Conservation (phyloP, 2,888 invertebrate species). For the Chydorus sphaericus region DNA sequence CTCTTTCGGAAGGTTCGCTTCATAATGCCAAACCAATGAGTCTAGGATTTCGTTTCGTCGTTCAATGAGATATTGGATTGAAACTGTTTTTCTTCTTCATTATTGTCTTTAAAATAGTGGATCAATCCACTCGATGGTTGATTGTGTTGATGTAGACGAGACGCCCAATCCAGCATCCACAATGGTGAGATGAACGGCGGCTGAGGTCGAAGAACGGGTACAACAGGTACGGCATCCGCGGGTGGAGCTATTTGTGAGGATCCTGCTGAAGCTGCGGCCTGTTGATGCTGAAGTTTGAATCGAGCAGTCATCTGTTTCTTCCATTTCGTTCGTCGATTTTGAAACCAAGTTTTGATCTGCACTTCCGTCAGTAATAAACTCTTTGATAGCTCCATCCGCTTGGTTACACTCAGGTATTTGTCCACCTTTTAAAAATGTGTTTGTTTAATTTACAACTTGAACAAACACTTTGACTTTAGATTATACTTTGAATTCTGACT, state of each 20-base stretch:
- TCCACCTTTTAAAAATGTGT: conserved; percentile 48
- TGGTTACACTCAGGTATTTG: conserved; percentile 90
- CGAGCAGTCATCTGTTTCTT: conserved; percentile 88
- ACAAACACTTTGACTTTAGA: background rate
- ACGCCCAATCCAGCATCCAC: conserved; percentile 7
- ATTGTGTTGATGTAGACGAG: background rate
- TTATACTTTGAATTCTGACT: conserved; percentile 74
- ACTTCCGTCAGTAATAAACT: conserved; percentile 78
- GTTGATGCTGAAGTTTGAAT: conserved; percentile 69
- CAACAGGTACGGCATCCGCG: background rate
- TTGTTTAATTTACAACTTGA: background rate
- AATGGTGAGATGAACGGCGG: background rate
- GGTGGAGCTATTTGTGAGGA: background rate
- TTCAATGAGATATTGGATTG: too few species aligned
- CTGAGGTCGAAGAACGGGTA: too few species aligned
- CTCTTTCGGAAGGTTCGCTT: too few species aligned
- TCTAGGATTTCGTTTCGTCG: too few species aligned
- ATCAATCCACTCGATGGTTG: too few species aligned
- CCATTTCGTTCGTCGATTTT: conserved; percentile 91
- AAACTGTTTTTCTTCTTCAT: too few species aligned
- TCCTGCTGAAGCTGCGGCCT: conserved; percentile 36
- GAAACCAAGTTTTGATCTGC: conserved; percentile 95
- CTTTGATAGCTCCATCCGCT: conserved; percentile 83
- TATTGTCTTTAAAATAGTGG: too few species aligned
- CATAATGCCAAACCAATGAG: too few species aligned